Evolutionary conservation across 2,113 vertebrate genomes (phyloP), one percentile per base, ranked within the genome.

Genomic region (Perognathus longimembris): DNA sequence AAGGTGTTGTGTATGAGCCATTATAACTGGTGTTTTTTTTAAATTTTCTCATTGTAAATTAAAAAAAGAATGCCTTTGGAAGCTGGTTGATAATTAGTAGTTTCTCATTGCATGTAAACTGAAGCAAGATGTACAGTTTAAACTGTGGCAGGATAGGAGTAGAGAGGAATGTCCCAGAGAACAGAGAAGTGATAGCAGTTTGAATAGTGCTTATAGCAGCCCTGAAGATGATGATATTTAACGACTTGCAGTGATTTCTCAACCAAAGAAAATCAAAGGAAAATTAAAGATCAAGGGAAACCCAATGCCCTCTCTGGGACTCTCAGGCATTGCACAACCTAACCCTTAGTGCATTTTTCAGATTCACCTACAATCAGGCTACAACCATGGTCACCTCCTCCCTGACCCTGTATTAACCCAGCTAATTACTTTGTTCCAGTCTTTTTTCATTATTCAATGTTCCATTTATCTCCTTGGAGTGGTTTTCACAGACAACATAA

Each of bases 51-150:
- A 75, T 38, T 40, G 54, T 75, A 84, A 9, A 24, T 89, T 54
- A 54, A 15, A 83, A 79, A 88, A 83, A 69, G 69, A 92, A 42
- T 38, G 40, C 34, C 11, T 73, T 73, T 89, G 66, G 22, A 91
- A 70, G 70, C 77, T 9, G 40, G 50, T 30, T 88, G 54, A 50
- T 80, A 30, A 80, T 32, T 61, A 61, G 20, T 21, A 61, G 26
- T 84, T 71, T 61, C n/a, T 36, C 26, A 21, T 38, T 8, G 76
- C 20, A 7, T 7, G 3, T 76, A 36, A 28, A 7, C 4, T 64
- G 38, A 67, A 92, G 26, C 40, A 57, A 88, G 34, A n/a, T 12
- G 7, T 12, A 57, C 4, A 57, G 21, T 38, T 7, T 18, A 1
- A 34, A 22, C n/a, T 1, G 0, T 22, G 61, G 26, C 30, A 22